Evolutionary conservation across 2,113 vertebrate species (phyloP), one percentile per base, ranked within the genome.

Genomic region (Argyrosomus japonicus): DNA sequence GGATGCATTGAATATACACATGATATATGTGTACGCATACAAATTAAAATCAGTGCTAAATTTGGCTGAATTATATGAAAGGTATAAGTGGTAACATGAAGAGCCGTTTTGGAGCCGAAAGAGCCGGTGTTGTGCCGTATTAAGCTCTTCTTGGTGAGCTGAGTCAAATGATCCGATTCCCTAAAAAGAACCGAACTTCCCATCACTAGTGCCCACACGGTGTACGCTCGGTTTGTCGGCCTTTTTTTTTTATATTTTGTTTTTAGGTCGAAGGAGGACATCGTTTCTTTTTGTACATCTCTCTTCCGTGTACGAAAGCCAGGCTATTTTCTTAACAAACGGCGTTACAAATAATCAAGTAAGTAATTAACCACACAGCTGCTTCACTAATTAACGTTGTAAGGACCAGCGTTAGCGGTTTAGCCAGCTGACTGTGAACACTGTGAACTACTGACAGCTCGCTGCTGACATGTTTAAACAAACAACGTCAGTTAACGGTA

Each of bases 261-360:
- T 36, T 36, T 36, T 54, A 9, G 5, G 21, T 76, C 71, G 23
- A 2, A 76, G 79, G 6, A 65, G 75, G 2, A 1, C 81, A 62
- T 85, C 74, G 0, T 78, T 18, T 25, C 7, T 21, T 65, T 53
- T 32, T 19, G 4, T 13, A 0, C 4, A 74, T 27, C 53, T 77
- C 47, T 84, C 86, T 90, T 88, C 83, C 79, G 83, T 32, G 64
- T 82, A 23, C 48, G 3, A 80, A 77, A 48, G 12, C 48, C n/a
- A n/a, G n/a, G n/a, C n/a, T 58, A 23, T 67, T 3, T 36, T 54
- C 47, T 11, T 7, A 14, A 62, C 78, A 63, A 36, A 51, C 6
- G 32, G 57, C 57, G 13, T 29, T 18, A 62, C 13, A 67, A 73
- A 76, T 45, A 68, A 61, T 15, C 72, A 56, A 68, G 90, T 90